Base-by-base conservation (phyloP, 2,113 vertebrate genomes). In the Oncorhynchus kisutch region DNA sequence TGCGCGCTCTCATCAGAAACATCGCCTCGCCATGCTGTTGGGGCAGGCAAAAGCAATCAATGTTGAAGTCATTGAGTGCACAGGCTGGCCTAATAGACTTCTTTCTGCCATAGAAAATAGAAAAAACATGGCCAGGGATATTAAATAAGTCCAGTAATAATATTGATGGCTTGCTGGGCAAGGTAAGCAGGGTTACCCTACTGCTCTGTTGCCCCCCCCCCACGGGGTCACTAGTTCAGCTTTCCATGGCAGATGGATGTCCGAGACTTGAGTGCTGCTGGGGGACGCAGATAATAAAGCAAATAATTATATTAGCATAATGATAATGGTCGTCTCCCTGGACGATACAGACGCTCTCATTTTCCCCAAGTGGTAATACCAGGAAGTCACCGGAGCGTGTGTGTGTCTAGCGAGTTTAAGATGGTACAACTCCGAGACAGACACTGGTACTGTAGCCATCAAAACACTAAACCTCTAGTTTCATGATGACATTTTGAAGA, bases 271-370 rank as follows among this genome's bases (percentile, higher is more conserved):
- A 88, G 77, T 73, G 82, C 75, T 86, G 79, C 80, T 72, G 86
- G 82, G 85, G 82, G 80, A 83, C 73, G 78, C 73, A 48, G 78
- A 80, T 83, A 82, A 86, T 86, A 84, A 88, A 83, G 51, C 1
- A 54, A 54, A 54, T 89, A 84, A 90, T 90, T 88, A 81, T 82
- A 85, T 91, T 88, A 90, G 84, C 88, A 86, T 89, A 90, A 90
- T 87, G 86, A 90, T 87, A 82, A 85, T 75, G 73, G 39, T 78
- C 81, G 78, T 54, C 51, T 76, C 76, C 81, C 73, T 86, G 9
- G 39, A 77, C 34, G 27, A 73, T 73, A 74, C 80, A 48, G 39
- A 78, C 72, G 78, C 87, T 88, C 82, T 86, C 85, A 76, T 76
- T 65, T 75, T 74, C 73, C 60, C 75, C 80, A 85, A 78, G 48